phyloP scores from a whole-genome alignment of 1,140 invertebrate genomes.

The Calephelis nemesis region DNA sequence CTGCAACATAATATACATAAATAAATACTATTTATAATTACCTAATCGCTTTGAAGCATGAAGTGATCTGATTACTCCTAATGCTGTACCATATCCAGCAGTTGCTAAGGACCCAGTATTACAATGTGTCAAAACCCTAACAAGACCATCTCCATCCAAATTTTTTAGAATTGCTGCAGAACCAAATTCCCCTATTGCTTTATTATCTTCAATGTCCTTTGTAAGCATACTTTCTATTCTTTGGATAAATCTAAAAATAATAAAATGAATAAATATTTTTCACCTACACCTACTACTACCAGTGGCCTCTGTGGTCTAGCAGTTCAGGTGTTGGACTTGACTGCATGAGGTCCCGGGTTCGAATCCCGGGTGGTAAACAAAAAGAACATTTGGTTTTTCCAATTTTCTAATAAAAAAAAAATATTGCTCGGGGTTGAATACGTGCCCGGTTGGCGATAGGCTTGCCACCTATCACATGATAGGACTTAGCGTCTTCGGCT shows the following conservation, averaged over 20 bases:
- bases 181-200: constrained; percentile 90
- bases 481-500: too few species aligned
- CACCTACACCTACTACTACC: too few species aligned
- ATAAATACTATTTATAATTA: constrained; percentile 57
- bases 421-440: too few species aligned
- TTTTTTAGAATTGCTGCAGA: constrained; percentile 86
- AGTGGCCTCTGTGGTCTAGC: too few species aligned
- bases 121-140: constrained; percentile 95
- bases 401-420: too few species aligned
- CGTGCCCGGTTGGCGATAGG: too few species aligned
- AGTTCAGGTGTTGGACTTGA: too few species aligned
- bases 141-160: constrained; percentile 77
- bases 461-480: too few species aligned
- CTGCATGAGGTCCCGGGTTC: too few species aligned
- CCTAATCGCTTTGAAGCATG: constrained; percentile 86
- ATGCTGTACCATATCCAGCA: constrained; percentile 97
- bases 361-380: too few species aligned
- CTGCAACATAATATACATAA: background rate
- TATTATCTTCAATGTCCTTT: constrained; percentile 93
- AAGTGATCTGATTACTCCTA: constrained; percentile 94
- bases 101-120: constrained; percentile 99
- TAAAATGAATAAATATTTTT: too few species aligned
- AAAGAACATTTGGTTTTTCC: too few species aligned
- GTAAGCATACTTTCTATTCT: constrained; percentile 89
- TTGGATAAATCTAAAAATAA: constrained; percentile 83